These are phyloP conservation scores for Hypselothyrea guttata DNA, from an alignment of 2,888 invertebrate genomes.

Conservation along the genomic window DNA sequence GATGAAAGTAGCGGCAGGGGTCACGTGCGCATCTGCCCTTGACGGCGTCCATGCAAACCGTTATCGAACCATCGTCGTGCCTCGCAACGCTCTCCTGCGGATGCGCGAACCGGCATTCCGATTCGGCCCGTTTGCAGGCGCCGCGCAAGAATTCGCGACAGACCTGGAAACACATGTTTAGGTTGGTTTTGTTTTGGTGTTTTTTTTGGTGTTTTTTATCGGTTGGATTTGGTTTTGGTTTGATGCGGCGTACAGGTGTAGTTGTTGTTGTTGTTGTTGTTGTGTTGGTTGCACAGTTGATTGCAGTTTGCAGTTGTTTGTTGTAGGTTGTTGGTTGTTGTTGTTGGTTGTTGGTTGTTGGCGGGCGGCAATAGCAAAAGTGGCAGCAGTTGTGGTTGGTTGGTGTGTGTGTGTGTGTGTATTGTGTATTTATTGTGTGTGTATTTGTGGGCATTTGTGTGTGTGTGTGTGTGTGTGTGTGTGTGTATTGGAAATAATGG, in stretches of 20 bases:
- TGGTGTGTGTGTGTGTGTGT: slow-evolving; percentile 55
- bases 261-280: slow-evolving; percentile 49
- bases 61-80: slow-evolving; percentile 99
- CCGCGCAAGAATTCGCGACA: slow-evolving; percentile 99
- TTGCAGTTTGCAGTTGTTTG: slow-evolving; percentile 58
- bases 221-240: slow-evolving; percentile 27
- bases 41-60: slow-evolving; percentile 99
- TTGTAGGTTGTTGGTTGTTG: slow-evolving; percentile 42
- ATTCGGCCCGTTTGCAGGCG: slow-evolving; percentile 98
- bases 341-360: slow-evolving; percentile 51
- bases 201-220: slow-evolving; percentile 24
- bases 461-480: slow-evolving; percentile 44
- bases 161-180: slow-evolving; percentile 86
- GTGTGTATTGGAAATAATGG: slow-evolving; percentile 75
- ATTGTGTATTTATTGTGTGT: slow-evolving; percentile 35
- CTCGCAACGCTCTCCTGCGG: slow-evolving; percentile 97
- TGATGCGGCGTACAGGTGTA: slow-evolving; percentile 42
- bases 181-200: slow-evolving; percentile 28
- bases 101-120: slow-evolving; percentile 99
- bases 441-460: slow-evolving; percentile 51
- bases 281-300: slow-evolving; percentile 62
- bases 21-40: slow-evolving; percentile 99
- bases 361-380: slow-evolving; percentile 78
- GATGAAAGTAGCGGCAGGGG: slow-evolving; percentile 99
- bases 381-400: slow-evolving; percentile 76